phyloP scores from a whole-genome alignment of 2,113 vertebrate species.

The Promerops cafer region DNA sequence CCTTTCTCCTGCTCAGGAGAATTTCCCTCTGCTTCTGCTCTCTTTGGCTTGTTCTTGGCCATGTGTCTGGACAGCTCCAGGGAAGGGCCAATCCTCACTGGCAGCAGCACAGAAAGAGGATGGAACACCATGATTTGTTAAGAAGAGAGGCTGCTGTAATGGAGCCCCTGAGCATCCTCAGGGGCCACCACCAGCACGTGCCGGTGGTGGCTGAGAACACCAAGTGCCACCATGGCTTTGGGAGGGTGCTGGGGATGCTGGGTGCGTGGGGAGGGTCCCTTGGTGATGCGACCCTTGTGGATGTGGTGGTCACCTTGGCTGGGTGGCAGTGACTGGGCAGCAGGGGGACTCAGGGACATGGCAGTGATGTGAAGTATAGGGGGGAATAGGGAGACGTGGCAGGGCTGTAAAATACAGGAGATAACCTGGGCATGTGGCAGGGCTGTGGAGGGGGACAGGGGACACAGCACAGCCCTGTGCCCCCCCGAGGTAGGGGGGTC shows the following conservation, averaged over 20 bases:
- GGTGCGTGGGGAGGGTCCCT: no score
- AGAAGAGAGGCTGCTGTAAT: not conserved
- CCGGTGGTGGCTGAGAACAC: not conserved
- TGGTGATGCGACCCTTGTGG: not conserved
- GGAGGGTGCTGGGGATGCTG: not conserved
- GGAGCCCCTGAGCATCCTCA: not conserved
- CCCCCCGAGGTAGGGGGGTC: rapidly evolving
- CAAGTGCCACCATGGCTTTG: not conserved
- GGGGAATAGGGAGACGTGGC: not conserved
- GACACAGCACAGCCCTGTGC: not conserved
- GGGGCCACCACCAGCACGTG: not conserved
- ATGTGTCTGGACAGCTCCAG: not conserved
- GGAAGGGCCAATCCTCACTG: not conserved
- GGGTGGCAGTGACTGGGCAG: not conserved
- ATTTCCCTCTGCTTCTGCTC: not conserved
- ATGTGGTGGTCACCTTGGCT: not conserved
- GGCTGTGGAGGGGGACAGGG: not conserved
- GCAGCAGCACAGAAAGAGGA: not conserved
- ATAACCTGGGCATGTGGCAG: not conserved
- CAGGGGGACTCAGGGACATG: not conserved
- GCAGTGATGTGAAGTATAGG: not conserved
- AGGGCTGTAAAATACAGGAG: not conserved
- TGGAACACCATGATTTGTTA: not conserved
- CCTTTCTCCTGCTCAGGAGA: not conserved
- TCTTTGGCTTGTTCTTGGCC: not conserved